Evolutionary conservation across 2,888 invertebrate species (phyloP).

Genomic region (Acanthosoma haemorrhoidale): DNA sequence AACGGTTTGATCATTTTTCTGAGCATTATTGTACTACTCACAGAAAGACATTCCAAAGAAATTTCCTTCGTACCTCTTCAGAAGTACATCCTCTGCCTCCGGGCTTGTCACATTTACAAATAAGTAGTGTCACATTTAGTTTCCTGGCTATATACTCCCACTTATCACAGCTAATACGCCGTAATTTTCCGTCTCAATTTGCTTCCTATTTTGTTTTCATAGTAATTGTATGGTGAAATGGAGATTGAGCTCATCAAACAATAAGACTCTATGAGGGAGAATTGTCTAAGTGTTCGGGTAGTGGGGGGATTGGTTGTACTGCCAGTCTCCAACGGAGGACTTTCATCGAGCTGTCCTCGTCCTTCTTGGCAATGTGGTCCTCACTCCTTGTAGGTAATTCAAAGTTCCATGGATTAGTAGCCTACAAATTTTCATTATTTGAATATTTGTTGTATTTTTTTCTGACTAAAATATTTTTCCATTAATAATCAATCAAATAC

Average conservation of each 20-base stretch:
- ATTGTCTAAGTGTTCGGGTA: neutral
- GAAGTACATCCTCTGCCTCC: too few relatives aligned
- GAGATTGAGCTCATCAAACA: constrained; percentile 12
- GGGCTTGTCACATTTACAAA: too few relatives aligned
- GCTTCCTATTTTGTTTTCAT: neutral
- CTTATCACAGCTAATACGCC: neutral
- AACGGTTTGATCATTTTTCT: too few relatives aligned
- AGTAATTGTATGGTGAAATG: neutral
- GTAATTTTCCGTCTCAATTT: constrained; percentile 7
- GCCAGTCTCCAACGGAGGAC: neutral
- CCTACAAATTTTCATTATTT: neutral
- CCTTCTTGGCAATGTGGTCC: neutral
- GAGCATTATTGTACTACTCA: too few relatives aligned
- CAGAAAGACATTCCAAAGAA: too few relatives aligned
- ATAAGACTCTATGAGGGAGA: neutral
- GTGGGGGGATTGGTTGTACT: neutral
- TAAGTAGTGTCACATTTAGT: too few relatives aligned
- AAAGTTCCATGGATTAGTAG: neutral
- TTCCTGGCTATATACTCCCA: neutral
- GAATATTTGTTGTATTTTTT: neutral
- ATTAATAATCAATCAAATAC: too few relatives aligned
- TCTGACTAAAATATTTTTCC: neutral
- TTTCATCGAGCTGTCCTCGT: neutral
- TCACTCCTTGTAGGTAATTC: neutral
- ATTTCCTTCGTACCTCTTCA: too few relatives aligned